Evolutionary conservation across 2,113 vertebrate species (phyloP).

Genomic region (Anser cygnoides): DNA sequence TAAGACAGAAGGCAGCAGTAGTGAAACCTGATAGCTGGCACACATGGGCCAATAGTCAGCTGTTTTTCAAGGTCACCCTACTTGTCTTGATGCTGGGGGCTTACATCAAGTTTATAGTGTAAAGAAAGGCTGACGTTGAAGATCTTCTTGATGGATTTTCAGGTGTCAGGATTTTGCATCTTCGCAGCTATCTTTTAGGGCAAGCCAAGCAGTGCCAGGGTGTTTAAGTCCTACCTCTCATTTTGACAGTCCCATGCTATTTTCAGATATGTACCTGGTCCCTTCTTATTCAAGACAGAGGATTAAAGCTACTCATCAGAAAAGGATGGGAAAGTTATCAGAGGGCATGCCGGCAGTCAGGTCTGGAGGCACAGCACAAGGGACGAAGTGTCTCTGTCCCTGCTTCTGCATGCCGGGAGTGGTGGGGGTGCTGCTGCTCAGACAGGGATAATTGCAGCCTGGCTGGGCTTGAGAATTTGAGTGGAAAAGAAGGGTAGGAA

Average conservation of each 20-base stretch:
- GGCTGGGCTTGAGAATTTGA: neutral
- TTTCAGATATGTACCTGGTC: neutral
- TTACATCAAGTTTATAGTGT: neutral
- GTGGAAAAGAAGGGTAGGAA: neutral
- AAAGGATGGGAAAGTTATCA: neutral
- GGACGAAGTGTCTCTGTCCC: accelerated
- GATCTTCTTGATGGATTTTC: slow-evolving; percentile 5
- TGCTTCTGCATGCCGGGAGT: accelerated
- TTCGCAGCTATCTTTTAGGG: neutral
- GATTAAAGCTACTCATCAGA: neutral
- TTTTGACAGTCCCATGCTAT: accelerated
- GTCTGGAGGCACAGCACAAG: neutral
- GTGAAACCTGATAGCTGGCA: slow-evolving; percentile 39
- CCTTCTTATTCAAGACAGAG: neutral
- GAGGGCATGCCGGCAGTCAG: too few species aligned
- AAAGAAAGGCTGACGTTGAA: neutral
- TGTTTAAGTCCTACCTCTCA: neutral
- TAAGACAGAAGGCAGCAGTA: neutral
- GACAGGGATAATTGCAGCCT: neutral
- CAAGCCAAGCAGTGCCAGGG: neutral
- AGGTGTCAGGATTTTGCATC: neutral
- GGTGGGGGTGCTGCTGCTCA: neutral
- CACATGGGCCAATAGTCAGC: slow-evolving; percentile 20
- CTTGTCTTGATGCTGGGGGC: neutral
- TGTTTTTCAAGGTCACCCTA: slow-evolving; percentile 50